phyloP scores from a whole-genome alignment of 30 jellyfish, hydroid and myxozoan genomes.

The Cassiopea xamachana region DNA sequence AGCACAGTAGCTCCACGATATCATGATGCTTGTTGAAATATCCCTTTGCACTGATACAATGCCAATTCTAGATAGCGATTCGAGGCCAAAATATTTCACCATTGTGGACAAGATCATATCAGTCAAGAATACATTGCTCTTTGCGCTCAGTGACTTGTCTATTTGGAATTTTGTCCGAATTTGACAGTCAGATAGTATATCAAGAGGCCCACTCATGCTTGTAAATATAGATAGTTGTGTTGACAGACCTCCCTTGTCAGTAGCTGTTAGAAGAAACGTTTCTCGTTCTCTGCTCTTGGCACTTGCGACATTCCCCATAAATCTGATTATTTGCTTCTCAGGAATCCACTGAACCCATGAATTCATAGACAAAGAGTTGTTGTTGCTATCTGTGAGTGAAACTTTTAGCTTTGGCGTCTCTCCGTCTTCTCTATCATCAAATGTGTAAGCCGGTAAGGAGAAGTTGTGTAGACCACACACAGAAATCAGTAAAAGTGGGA shows the following conservation, averaged over 20 bases:
- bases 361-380: conserved; percentile 27
- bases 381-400: conserved; percentile 20
- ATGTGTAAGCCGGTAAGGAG: conserved; percentile 44
- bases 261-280: conserved; percentile 38
- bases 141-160: conserved; percentile 27
- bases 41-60: conserved; percentile 49
- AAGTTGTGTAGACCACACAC: conserved; percentile 60
- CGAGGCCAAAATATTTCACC: conserved; percentile 54
- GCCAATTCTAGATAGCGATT: conserved; percentile 54
- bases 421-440: conserved; percentile 76
- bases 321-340: conserved; percentile 46
- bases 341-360: conserved; percentile 55
- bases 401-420: conserved; percentile 51
- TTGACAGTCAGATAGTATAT: conserved; percentile 33
- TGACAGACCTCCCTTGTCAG: conserved; percentile 58
- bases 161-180: conserved; percentile 26
- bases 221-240: background rate
- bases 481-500: conserved; percentile 11
- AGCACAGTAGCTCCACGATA: conserved; percentile 87
- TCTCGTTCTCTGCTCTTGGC: conserved; percentile 16
- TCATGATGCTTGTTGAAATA: conserved; percentile 19
- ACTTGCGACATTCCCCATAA: conserved; percentile 34
- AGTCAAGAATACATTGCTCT: conserved; percentile 36
- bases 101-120: conserved; percentile 10
- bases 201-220: conserved; percentile 53